Conservation (phyloP, 2,113 vertebrate genomes). For the Bagarius yarrelli region DNA sequence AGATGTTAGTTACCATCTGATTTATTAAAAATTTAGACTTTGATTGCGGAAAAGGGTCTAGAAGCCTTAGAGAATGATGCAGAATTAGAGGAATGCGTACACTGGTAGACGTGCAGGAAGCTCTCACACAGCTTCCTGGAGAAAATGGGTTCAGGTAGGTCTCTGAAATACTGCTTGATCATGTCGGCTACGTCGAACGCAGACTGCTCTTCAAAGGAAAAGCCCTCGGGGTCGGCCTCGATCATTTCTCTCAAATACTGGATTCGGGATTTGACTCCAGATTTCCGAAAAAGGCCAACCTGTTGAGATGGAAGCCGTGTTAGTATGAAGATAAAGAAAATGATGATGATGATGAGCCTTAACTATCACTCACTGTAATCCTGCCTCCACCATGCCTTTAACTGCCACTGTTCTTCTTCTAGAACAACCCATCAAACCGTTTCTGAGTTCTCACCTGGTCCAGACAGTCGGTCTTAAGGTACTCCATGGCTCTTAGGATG, state of each 20-base stretch:
- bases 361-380: neutral
- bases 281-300: slow-evolving; percentile 87
- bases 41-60: neutral
- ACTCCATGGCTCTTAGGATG: slow-evolving; percentile 80
- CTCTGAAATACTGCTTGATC: slow-evolving; percentile 90
- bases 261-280: slow-evolving; percentile 85
- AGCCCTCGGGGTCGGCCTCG: slow-evolving; percentile 70
- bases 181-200: slow-evolving; percentile 88
- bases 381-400: too few relatives aligned
- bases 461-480: slow-evolving; percentile 76
- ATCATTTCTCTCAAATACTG: slow-evolving; percentile 81
- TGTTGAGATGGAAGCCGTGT: slow-evolving; percentile 44
- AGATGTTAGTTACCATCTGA: too few relatives aligned
- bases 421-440: neutral
- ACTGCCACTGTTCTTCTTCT: neutral
- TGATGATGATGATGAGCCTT: neutral
- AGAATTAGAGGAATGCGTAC: slow-evolving; percentile 73
- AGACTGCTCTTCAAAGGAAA: slow-evolving; percentile 78
- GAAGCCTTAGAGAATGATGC: too few relatives aligned
- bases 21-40: too few relatives aligned
- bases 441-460: slow-evolving; percentile 73
- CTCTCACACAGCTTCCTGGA: slow-evolving; percentile 80
- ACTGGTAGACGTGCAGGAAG: slow-evolving; percentile 88
- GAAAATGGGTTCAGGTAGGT: slow-evolving; percentile 85
- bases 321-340: neutral